A percentile compares a stretch with the other conserved stretches of the same genome.
These are phyloP conservation scores for Plebejus argus DNA, from an alignment of 2,888 invertebrate genomes.

Conservation along the genomic window DNA sequence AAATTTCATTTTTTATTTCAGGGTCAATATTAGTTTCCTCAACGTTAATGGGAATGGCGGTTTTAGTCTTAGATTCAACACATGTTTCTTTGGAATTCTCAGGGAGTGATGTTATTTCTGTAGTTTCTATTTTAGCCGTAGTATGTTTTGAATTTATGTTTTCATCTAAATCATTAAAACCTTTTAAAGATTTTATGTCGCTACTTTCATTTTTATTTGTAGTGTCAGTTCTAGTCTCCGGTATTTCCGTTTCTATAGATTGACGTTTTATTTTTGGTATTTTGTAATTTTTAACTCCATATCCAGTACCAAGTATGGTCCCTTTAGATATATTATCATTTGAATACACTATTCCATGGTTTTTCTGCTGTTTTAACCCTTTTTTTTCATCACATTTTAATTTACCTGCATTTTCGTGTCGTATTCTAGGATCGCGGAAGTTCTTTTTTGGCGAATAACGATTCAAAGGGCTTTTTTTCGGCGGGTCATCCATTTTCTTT, in stretches of 20 bases:
- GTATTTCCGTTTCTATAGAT: neutral
- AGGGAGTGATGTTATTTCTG: neutral
- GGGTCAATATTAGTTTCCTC: neutral
- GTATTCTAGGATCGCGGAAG: slow-evolving; percentile 61
- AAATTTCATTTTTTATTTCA: neutral
- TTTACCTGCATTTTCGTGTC: slow-evolving; percentile 46
- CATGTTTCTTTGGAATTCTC: neutral
- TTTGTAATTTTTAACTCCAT: slow-evolving; percentile 74
- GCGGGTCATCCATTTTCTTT: slow-evolving; percentile 45
- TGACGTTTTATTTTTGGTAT: slow-evolving; percentile 73
- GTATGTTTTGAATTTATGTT: slow-evolving; percentile 53
- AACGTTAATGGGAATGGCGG: neutral
- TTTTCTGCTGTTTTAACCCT: slow-evolving; percentile 45
- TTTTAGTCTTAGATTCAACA: neutral
- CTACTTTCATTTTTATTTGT: neutral
- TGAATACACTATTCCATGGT: slow-evolving; percentile 66
- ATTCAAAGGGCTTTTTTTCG: slow-evolving; percentile 29
- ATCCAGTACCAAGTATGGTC: slow-evolving; percentile 62
- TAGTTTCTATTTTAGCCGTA: neutral
- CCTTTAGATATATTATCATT: slow-evolving; percentile 70
- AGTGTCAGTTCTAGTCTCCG: slow-evolving; percentile 2
- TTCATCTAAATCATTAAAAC: slow-evolving; percentile 63
- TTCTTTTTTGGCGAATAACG: slow-evolving; percentile 59
- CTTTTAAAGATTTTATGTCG: slow-evolving; percentile 8
- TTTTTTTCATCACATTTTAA: slow-evolving; percentile 45